Conservation (phyloP, 2,888 invertebrate genomes). For the Amiota mariae region DNA sequence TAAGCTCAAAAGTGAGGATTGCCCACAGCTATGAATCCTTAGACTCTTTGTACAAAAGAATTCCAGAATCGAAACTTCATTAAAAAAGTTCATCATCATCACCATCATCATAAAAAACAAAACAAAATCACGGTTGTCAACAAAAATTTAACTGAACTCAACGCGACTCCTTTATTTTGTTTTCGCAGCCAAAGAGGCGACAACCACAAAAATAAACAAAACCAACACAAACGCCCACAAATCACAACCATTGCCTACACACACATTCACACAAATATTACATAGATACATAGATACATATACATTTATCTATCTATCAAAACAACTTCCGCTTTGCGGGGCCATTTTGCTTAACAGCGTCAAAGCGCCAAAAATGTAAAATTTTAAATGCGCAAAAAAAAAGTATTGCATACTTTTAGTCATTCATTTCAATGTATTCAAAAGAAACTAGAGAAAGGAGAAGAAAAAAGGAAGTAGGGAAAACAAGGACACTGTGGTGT, state of each 20-base stretch:
- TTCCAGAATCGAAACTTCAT: constrained; percentile 50
- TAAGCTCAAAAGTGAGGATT: no score
- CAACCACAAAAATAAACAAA: constrained; percentile 60
- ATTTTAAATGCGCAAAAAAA: constrained; percentile 64
- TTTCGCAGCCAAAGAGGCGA: background rate
- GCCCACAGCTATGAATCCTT: background rate
- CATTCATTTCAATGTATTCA: constrained; percentile 19
- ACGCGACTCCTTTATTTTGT: constrained; percentile 25
- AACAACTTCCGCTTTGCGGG: constrained; percentile 35
- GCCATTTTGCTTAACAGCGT: constrained; percentile 61
- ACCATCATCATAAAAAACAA: no score
- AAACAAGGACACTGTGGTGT: constrained; percentile 11
- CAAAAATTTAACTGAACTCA: constrained; percentile 22
- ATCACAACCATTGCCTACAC: constrained; percentile 37
- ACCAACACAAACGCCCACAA: constrained; percentile 54
- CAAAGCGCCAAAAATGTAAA: constrained; percentile 47
- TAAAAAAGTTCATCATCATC: constrained; percentile 57
- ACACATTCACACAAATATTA: background rate
- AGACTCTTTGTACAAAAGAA: background rate
- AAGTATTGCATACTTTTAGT: constrained; percentile 65
- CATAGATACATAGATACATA: background rate
- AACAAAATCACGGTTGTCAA: constrained; percentile 31
- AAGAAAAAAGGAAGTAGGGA: background rate
- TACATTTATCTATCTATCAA: background rate
- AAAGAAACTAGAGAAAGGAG: background rate